A percentile compares a stretch with the other conserved stretches of the same genome.
These are phyloP conservation scores for Epiblema foenella DNA, from an alignment of 2,888 invertebrate genomes.

Conservation along the genomic window DNA sequence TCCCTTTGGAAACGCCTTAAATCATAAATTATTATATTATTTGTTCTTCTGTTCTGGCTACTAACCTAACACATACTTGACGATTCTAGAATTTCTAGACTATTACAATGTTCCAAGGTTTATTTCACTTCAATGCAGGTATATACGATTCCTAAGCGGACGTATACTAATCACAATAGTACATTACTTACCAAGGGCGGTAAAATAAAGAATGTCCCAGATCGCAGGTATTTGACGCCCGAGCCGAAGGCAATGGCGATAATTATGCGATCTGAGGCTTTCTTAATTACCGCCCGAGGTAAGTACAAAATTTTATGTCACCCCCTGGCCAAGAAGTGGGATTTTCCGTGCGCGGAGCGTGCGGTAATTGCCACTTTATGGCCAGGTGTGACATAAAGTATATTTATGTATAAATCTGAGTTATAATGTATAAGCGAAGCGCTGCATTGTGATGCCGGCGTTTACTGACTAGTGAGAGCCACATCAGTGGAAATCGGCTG, in stretches of 20 bases:
- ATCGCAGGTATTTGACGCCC: too few species aligned
- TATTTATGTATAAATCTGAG: constrained; percentile 27
- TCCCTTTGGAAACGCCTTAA: neutral
- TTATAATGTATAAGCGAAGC: constrained; percentile 47
- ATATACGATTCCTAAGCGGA: constrained; percentile 18
- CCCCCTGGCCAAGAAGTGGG: too few species aligned
- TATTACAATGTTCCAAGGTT: neutral
- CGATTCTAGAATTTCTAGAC: neutral
- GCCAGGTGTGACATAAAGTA: too few species aligned
- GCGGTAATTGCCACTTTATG: too few species aligned
- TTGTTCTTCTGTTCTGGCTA: neutral
- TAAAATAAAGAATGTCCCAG: too few species aligned
- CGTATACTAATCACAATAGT: constrained; percentile 32
- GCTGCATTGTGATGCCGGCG: constrained; percentile 74
- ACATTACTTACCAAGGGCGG: too few species aligned
- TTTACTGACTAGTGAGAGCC: constrained; percentile 79
- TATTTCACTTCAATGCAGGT: constrained; percentile 10
- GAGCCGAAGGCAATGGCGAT: too few species aligned
- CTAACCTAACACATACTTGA: neutral
- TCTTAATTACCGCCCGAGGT: too few species aligned
- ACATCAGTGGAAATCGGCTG: constrained; percentile 69
- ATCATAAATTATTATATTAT: constrained; percentile 1
- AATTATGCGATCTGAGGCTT: too few species aligned
- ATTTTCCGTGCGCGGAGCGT: too few species aligned
- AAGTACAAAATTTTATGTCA: too few species aligned